Percentiles rank a stretch among this genome's conserved stretches.
These are phyloP conservation scores for Ectemnius continuus DNA, from an alignment of 2,888 invertebrate species.

Conservation along the genomic window DNA sequence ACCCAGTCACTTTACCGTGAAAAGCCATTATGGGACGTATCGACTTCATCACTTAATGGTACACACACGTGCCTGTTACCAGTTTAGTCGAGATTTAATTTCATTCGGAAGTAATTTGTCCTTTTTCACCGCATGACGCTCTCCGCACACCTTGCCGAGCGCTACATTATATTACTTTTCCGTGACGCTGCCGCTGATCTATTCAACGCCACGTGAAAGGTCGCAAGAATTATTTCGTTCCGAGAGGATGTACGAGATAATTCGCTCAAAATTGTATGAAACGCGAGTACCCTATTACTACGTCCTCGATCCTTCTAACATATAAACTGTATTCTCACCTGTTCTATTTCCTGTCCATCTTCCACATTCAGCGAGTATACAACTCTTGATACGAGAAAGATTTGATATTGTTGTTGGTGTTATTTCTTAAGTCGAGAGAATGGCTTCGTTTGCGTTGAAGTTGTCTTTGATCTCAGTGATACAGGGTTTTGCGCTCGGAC, in stretches of 20 bases:
- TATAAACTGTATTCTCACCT: too few relatives aligned
- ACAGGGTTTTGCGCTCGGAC: constrained; percentile 18
- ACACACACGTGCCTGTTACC: too few relatives aligned
- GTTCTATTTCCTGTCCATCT: too few relatives aligned
- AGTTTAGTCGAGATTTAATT: constrained; percentile 34
- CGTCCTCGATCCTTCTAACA: too few relatives aligned
- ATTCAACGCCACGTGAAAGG: constrained; percentile 39
- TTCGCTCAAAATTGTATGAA: constrained; percentile 32
- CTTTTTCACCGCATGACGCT: constrained; percentile 33
- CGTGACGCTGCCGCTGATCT: constrained; percentile 13
- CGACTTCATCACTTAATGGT: too few relatives aligned
- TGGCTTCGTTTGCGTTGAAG: constrained; percentile 9
- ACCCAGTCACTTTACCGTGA: too few relatives aligned
- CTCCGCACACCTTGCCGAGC: background rate
- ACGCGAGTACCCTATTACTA: constrained; percentile 14
- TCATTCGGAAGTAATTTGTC: constrained; percentile 53
- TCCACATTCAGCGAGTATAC: too few relatives aligned
- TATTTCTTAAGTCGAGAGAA: background rate
- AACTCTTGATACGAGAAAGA: too few relatives aligned
- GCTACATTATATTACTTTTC: constrained; percentile 11
- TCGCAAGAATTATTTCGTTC: constrained; percentile 52
- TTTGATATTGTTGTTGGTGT: too few relatives aligned
- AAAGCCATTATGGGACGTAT: too few relatives aligned
- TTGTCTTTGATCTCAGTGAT: background rate
- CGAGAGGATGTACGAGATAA: constrained; percentile 65